These are phyloP conservation scores for Ceyx margarethae DNA, from an alignment of 2,113 vertebrate genomes.

Conservation along the genomic window DNA sequence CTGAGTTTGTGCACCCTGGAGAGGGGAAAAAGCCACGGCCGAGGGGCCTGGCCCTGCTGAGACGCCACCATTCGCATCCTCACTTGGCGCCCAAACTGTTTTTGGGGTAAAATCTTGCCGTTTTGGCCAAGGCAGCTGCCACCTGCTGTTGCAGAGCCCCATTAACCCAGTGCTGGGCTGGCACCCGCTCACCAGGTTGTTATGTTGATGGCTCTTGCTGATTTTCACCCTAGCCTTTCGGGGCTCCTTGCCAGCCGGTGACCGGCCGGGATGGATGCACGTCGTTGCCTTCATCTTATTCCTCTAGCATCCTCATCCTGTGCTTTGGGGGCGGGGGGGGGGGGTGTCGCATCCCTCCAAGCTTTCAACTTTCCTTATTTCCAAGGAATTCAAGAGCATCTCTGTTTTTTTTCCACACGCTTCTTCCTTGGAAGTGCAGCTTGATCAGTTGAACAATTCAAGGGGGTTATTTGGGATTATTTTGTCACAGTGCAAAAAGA, in stretches of 20 bases:
- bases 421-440: not conserved
- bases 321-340: no score
- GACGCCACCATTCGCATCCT: not conserved
- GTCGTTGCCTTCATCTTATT: not conserved
- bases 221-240: not conserved
- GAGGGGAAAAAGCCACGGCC: not conserved
- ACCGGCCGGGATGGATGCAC: not conserved
- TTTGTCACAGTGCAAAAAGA: rapidly evolving
- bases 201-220: not conserved
- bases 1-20: no score
- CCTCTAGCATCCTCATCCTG: not conserved
- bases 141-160: constrained; percentile 62
- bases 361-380: not conserved
- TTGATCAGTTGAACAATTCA: not conserved
- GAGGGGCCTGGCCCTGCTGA: no score
- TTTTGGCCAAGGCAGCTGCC: not conserved
- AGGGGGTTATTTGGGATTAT: not conserved
- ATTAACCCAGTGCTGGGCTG: constrained; percentile 3
- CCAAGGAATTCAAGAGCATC: not conserved
- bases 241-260: not conserved
- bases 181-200: not conserved
- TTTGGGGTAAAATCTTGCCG: not conserved
- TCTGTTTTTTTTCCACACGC: rapidly evolving
- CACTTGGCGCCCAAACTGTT: rapidly evolving
- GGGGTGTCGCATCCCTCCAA: rapidly evolving